phyloP scores from a whole-genome alignment of 2,797 vertebrate genomes.

The Notamacropus eugenii region DNA sequence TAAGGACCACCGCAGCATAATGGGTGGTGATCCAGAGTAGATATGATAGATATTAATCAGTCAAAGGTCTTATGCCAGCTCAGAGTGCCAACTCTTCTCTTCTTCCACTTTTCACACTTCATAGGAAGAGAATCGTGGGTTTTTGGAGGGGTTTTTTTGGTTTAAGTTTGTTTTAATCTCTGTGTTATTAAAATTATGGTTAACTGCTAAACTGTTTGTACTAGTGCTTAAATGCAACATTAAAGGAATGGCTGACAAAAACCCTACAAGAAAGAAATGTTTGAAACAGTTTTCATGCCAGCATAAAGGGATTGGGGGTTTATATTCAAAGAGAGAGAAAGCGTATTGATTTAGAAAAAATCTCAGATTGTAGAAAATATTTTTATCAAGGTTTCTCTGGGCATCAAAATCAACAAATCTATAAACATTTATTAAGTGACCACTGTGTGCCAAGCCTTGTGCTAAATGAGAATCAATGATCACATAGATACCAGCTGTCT shows the following conservation, averaged over 20 bases:
- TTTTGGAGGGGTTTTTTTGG: not conserved
- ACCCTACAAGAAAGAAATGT: not conserved
- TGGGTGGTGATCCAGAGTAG: not conserved
- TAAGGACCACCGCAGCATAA: not conserved
- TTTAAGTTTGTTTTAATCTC: not conserved
- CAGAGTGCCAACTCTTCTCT: not conserved
- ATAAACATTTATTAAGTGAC: not conserved
- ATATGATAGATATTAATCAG: not conserved
- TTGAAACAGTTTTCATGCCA: not conserved
- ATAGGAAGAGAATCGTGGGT: not conserved
- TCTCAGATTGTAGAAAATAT: not conserved
- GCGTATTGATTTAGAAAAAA: not conserved
- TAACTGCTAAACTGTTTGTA: not conserved
- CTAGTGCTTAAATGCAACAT: not conserved
- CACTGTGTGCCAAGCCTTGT: not conserved
- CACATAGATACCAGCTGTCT: not conserved
- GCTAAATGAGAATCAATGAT: not conserved
- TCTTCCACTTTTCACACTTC: not conserved
- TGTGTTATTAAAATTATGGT: not conserved
- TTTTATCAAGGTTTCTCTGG: not conserved
- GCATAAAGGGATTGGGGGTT: not conserved
- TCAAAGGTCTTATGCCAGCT: not conserved
- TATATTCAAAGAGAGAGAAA: not conserved
- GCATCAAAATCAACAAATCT: not conserved
- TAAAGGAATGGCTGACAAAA: not conserved